These are phyloP conservation scores for Hydroisotoma schaefferi DNA, from an alignment of 2,888 invertebrate genomes.

Conservation along the genomic window DNA sequence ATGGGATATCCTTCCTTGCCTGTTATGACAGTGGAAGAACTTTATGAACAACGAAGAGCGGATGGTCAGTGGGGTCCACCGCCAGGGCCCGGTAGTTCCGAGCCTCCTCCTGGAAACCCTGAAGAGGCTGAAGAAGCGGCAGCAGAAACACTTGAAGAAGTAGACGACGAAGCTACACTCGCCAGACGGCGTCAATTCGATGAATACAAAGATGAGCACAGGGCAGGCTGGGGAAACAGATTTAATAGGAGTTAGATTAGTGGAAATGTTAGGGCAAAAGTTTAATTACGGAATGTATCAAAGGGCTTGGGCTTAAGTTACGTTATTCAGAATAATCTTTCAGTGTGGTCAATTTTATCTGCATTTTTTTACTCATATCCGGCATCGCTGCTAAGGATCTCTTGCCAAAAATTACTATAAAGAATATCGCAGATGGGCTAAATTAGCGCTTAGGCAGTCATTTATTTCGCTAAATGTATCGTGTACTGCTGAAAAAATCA, in stretches of 20 bases:
- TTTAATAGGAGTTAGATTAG: conserved; percentile 48
- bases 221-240: conserved; percentile 83
- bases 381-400: too few species aligned
- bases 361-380: too few species aligned
- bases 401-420: too few species aligned
- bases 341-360: too few species aligned
- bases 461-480: too few species aligned
- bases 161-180: conserved; percentile 68
- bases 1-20: conserved; percentile 92
- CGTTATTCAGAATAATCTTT: too few species aligned
- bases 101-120: conserved; percentile 52
- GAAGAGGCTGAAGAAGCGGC: conserved; percentile 61
- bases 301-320: too few species aligned
- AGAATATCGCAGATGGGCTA: too few species aligned
- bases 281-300: too few species aligned
- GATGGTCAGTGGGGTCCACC: conserved; percentile 63
- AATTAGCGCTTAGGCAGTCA: too few species aligned
- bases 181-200: conserved; percentile 68
- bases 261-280: too few species aligned
- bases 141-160: conserved; percentile 64
- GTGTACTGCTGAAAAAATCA: too few species aligned
- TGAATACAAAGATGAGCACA: conserved; percentile 82
- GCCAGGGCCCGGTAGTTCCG: conserved; percentile 29
- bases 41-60: conserved; percentile 79
- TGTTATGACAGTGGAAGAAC: conserved; percentile 88